Evolutionary conservation across 2,797 vertebrate genomes (phyloP).

Genomic region (Anguilla megastoma): DNA sequence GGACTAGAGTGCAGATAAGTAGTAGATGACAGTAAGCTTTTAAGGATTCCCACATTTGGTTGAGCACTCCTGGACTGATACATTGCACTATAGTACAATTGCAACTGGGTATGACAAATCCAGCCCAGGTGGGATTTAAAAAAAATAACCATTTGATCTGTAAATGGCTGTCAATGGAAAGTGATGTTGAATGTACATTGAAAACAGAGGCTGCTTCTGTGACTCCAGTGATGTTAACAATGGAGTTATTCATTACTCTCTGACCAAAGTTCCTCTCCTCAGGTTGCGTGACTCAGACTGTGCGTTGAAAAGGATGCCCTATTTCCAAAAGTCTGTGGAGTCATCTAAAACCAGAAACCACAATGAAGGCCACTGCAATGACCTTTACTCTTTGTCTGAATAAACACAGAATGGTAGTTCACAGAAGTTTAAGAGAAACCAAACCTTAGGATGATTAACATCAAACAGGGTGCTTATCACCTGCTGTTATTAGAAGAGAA

Average conservation of each 20-base stretch:
- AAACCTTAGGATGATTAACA: not conserved
- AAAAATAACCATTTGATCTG: not conserved
- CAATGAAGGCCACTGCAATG: not conserved
- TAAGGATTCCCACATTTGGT: not conserved
- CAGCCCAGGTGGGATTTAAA: not conserved
- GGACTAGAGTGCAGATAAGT: not conserved
- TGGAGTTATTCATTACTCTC: not conserved
- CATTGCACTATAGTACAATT: not conserved
- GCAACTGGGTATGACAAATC: not conserved
- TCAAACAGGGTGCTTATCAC: not conserved
- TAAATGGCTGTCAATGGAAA: not conserved
- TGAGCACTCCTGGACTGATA: not conserved
- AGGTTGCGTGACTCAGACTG: not conserved
- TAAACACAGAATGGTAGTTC: not conserved
- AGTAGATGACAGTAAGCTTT: not conserved
- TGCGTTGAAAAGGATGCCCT: not conserved
- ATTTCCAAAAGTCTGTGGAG: not conserved
- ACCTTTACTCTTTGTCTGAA: conserved; percentile 16
- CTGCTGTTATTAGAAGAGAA: not conserved
- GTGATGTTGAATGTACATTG: not conserved
- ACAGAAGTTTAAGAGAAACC: not conserved
- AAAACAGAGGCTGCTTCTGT: not conserved
- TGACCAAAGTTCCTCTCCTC: not conserved
- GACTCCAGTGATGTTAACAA: not conserved
- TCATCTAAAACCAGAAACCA: not conserved